These are phyloP conservation scores for Paralvinella palmiformis DNA, from an alignment of 1,140 invertebrate species.

Conservation along the genomic window DNA sequence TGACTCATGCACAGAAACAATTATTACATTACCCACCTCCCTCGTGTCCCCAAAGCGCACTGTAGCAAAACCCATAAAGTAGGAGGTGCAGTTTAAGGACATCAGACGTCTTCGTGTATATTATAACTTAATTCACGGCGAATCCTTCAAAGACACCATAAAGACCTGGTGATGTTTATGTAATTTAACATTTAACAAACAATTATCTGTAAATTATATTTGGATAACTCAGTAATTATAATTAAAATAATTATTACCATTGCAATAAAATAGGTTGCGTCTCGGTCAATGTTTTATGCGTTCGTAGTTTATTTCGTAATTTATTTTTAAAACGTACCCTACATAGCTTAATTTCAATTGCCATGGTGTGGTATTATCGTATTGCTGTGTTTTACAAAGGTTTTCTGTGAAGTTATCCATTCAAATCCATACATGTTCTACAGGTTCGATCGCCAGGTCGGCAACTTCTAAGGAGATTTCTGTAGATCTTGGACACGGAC, in stretches of 20 bases:
- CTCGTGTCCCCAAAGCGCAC: background rate
- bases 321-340: background rate
- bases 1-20: background rate
- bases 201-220: too few relatives aligned
- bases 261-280: background rate
- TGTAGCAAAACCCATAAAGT: conserved; percentile 4
- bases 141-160: too few relatives aligned
- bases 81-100: background rate
- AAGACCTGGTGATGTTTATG: background rate
- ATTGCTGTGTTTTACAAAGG: background rate
- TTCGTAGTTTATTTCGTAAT: background rate
- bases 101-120: conserved; percentile 5
- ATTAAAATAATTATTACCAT: conserved; percentile 6
- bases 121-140: conserved; percentile 2
- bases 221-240: conserved; percentile 1
- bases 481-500: background rate
- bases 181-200: too few relatives aligned
- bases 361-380: conserved; percentile 4
- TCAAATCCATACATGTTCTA: background rate
- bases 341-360: background rate
- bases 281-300: conserved; percentile 6
- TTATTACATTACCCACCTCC: background rate
- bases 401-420: conserved; percentile 3
- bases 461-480: conserved; percentile 3
- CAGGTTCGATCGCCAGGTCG: conserved; percentile 3